Percentiles rank a stretch among this genome's conserved stretches.
These are phyloP conservation scores for Brenthis ino DNA, from an alignment of 2,888 invertebrate species.

Conservation along the genomic window DNA sequence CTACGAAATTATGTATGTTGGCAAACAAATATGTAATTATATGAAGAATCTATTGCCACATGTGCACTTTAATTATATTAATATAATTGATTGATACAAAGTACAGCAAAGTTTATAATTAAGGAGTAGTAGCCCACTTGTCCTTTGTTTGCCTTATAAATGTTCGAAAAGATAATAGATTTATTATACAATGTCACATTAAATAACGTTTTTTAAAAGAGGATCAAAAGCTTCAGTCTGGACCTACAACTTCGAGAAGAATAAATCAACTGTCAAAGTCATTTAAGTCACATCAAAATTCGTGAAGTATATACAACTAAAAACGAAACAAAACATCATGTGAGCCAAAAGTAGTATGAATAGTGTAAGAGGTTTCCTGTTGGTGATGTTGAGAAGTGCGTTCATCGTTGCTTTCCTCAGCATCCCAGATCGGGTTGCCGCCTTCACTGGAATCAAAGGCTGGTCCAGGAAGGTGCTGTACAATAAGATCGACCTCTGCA, in stretches of 20 bases:
- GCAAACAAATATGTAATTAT: conserved; percentile 26
- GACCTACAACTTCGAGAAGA: conserved; percentile 43
- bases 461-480: conserved; percentile 68
- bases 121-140: not conserved
- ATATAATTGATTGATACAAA: conserved; percentile 18
- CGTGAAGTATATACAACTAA: conserved; percentile 29
- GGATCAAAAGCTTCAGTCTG: conserved; percentile 34
- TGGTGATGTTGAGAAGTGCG: conserved; percentile 68
- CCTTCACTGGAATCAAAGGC: conserved; percentile 60
- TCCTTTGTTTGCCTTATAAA: conserved; percentile 20
- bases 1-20: conserved; percentile 27
- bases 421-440: conserved; percentile 64
- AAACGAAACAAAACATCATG: conserved; percentile 38
- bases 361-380: conserved; percentile 52
- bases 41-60: conserved; percentile 27
- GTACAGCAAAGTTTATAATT: conserved; percentile 11
- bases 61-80: conserved; percentile 20
- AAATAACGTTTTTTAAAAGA: conserved; percentile 22
- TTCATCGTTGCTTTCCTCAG: conserved; percentile 65
- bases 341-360: conserved; percentile 50
- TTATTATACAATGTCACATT: conserved; percentile 14
- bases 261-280: conserved; percentile 46
- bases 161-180: conserved; percentile 3
- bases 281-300: conserved; percentile 48
- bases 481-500: conserved; percentile 70